phyloP scores from a whole-genome alignment of 2,888 invertebrate genomes.

The Limenitis camilla region DNA sequence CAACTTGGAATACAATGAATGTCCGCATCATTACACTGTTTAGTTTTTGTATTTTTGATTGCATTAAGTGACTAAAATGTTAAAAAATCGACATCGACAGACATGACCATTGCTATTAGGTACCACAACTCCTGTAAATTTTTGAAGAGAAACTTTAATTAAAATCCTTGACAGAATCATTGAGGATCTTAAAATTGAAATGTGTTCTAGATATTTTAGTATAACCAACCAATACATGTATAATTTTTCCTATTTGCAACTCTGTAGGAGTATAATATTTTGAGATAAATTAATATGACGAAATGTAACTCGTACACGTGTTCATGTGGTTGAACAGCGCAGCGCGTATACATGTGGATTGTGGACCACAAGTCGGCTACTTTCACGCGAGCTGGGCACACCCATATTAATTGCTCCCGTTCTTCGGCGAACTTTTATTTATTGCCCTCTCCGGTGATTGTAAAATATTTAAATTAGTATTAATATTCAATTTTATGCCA shows the following conservation, averaged over 20 bases:
- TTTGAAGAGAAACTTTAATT: slow-evolving; percentile 4
- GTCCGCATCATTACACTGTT: slow-evolving; percentile 22
- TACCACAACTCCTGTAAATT: too few relatives aligned
- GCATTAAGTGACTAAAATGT: slow-evolving; percentile 11
- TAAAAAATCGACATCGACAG: slow-evolving; percentile 5
- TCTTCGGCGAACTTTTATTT: slow-evolving; percentile 72
- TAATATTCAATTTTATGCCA: slow-evolving; percentile 67
- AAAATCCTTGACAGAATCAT: background rate
- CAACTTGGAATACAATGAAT: slow-evolving; percentile 25
- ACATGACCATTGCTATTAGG: too few relatives aligned
- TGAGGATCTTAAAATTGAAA: too few relatives aligned
- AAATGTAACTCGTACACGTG: slow-evolving; percentile 15
- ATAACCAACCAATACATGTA: too few relatives aligned
- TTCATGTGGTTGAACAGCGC: slow-evolving; percentile 35
- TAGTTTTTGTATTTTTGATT: slow-evolving; percentile 15
- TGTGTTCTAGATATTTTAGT: too few relatives aligned
- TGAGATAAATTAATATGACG: too few relatives aligned
- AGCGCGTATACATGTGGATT: slow-evolving; percentile 33
- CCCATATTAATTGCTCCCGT: slow-evolving; percentile 74
- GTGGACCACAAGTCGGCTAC: slow-evolving; percentile 54
- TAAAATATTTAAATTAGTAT: slow-evolving; percentile 69
- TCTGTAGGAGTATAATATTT: too few relatives aligned
- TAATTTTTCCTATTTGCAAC: too few relatives aligned
- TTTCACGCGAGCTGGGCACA: slow-evolving; percentile 66
- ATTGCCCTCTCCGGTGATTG: slow-evolving; percentile 67